These are phyloP conservation scores for Botia almorhae DNA, from an alignment of 2,797 vertebrate species.

Conservation along the genomic window DNA sequence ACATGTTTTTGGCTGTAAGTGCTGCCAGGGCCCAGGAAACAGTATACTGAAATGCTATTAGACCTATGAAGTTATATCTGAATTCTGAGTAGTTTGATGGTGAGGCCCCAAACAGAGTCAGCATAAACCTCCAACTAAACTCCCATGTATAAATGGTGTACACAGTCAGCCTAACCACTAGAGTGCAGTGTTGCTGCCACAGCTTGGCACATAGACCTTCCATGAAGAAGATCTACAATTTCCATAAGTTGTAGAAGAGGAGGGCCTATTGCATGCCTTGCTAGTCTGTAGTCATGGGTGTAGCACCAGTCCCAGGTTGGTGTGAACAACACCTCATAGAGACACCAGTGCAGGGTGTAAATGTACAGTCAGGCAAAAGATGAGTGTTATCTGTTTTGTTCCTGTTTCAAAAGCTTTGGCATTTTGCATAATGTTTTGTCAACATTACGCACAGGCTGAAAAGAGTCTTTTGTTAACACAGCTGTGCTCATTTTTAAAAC, in stretches of 20 bases:
- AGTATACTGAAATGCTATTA: conserved; percentile 81
- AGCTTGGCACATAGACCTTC: conserved; percentile 72
- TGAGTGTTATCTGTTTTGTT: too few relatives aligned
- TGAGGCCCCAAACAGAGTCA: conserved; percentile 74
- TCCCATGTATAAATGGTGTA: conserved; percentile 83
- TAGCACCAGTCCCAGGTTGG: conserved; percentile 73
- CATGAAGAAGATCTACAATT: conserved; percentile 72
- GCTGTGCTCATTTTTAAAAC: not conserved
- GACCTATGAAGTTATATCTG: conserved; percentile 74
- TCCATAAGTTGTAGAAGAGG: conserved; percentile 73
- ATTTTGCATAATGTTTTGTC: too few relatives aligned
- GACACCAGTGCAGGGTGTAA: conserved; percentile 80
- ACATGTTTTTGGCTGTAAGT: conserved; percentile 73
- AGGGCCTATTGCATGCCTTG: conserved; percentile 81
- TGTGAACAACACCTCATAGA: conserved; percentile 82
- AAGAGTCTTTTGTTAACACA: conserved; percentile 28
- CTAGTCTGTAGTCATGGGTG: conserved; percentile 71
- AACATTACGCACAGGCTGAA: conserved; percentile 31
- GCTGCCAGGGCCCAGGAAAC: conserved; percentile 76
- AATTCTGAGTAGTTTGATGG: conserved; percentile 82
- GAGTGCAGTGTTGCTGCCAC: conserved; percentile 56
- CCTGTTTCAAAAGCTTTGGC: too few relatives aligned
- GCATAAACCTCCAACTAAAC: conserved; percentile 75
- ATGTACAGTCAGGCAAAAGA: conserved; percentile 63
- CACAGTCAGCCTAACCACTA: conserved; percentile 65